phyloP scores from a whole-genome alignment of 2,888 invertebrate species.

The Caenorhabditis becei region DNA sequence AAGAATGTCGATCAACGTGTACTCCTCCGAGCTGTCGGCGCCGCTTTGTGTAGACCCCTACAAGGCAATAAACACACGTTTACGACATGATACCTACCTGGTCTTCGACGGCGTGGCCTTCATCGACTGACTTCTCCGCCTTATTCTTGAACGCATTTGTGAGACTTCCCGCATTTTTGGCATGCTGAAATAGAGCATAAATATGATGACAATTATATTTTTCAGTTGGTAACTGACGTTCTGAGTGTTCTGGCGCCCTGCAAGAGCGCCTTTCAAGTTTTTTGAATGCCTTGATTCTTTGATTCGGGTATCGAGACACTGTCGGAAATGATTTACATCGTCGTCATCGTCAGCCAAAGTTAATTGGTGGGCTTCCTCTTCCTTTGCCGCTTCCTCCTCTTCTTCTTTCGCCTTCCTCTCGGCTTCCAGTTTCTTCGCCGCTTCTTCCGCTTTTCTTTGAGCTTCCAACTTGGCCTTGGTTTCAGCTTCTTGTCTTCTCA shows the following conservation, averaged over 20 bases:
- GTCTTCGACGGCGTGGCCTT: conserved; percentile 21
- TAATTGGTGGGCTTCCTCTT: conserved; percentile 21
- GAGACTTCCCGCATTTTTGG: conserved; percentile 50
- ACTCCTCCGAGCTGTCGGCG: conserved; percentile 50
- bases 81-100: conserved; percentile 46
- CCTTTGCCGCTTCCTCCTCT: conserved; percentile 10
- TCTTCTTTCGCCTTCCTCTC: conserved; percentile 5
- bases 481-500: conserved; percentile 24
- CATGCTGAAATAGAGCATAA: conserved; percentile 35
- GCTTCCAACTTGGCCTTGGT: conserved; percentile 8
- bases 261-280: conserved; percentile 62
- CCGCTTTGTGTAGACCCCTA: conserved; percentile 42
- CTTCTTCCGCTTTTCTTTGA: conserved; percentile 9
- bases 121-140: conserved; percentile 3
- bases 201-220: neutral
- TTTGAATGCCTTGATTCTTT: conserved; percentile 47
- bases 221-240: conserved; percentile 27
- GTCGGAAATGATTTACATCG: conserved; percentile 30
- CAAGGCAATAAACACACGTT: conserved; percentile 48
- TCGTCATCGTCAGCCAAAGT: conserved; percentile 37
- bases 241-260: conserved; percentile 51
- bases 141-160: conserved; percentile 44
- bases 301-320: conserved; percentile 26
- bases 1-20: conserved; percentile 29
- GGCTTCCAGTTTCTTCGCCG: neutral